Percentiles rank a stretch among this genome's conserved stretches.
Conservation (phyloP, 1,140 invertebrate species). For the Aradophagus sp. region DNA sequence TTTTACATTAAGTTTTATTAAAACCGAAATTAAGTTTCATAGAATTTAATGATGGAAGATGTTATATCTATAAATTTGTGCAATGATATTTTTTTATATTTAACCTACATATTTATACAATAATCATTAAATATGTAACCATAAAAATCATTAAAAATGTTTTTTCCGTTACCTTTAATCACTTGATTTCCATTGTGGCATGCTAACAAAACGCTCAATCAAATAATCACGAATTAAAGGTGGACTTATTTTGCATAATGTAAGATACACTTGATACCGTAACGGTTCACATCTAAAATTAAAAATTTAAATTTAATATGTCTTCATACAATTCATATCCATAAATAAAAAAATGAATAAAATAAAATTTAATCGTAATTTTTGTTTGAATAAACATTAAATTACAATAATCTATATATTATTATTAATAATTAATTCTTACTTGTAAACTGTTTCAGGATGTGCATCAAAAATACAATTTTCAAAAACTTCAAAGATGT, state of each 20-base stretch:
- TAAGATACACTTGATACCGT: conserved; percentile 75
- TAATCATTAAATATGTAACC: no score
- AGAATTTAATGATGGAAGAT: no score
- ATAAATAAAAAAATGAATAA: no score
- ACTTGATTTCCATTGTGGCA: conserved; percentile 69
- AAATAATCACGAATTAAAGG: conserved; percentile 75
- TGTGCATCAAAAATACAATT: conserved; percentile 73
- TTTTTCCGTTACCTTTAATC: no score
- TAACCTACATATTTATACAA: no score
- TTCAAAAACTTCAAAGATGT: conserved; percentile 75
- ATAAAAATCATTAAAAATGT: no score
- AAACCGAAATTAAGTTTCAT: no score
- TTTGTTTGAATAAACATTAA: background rate
- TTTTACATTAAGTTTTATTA: no score
- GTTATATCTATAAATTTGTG: no score
- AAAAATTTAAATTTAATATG: no score
- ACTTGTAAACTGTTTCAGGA: conserved; percentile 76
- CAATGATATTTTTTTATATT: no score
- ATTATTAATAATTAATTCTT: conserved; percentile 49
- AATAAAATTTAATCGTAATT: background rate
- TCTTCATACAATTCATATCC: no score
- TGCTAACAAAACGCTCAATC: conserved; percentile 74
- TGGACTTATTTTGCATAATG: conserved; percentile 75
- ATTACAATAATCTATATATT: background rate
- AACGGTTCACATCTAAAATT: conserved; percentile 63